phyloP scores from a whole-genome alignment of 2,888 invertebrate species.

The Apocheima hispidaria region DNA sequence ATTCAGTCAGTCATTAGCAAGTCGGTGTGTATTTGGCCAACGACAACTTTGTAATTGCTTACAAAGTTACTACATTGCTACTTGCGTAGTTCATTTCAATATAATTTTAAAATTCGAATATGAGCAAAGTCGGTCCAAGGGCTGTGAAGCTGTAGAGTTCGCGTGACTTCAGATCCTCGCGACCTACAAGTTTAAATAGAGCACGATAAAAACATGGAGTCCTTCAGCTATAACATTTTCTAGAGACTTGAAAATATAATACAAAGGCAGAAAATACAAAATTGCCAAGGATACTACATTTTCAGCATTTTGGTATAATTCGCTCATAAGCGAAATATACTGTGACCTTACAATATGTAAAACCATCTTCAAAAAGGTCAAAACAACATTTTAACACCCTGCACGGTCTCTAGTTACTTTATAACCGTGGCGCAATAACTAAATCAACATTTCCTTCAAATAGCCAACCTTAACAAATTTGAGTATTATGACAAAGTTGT shows the following conservation, averaged over 20 bases:
- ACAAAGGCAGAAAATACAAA: background rate
- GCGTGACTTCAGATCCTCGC: no score
- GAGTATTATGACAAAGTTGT: conserved; percentile 3
- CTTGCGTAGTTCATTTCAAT: no score
- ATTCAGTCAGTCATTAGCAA: no score
- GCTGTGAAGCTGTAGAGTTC: no score
- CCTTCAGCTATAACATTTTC: conserved; percentile 1
- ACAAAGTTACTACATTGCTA: no score
- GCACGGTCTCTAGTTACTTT: background rate
- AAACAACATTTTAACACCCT: conserved; percentile 20
- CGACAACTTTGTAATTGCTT: no score
- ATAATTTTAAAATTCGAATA: no score
- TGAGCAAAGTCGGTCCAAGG: no score
- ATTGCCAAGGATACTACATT: conserved; percentile 12
- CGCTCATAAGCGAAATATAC: conserved; percentile 3
- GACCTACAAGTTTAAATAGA: background rate
- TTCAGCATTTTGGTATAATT: conserved; percentile 15
- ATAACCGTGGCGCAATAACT: conserved; percentile 3
- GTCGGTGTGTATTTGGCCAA: no score
- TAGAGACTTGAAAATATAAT: background rate
- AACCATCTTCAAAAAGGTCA: conserved; percentile 14
- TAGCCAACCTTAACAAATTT: background rate
- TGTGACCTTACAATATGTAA: conserved; percentile 12
- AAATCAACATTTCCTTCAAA: conserved; percentile 7
- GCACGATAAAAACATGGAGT: background rate